Conservation (phyloP, 2,797 vertebrate genomes). For the Crocodylus rhombifer region DNA sequence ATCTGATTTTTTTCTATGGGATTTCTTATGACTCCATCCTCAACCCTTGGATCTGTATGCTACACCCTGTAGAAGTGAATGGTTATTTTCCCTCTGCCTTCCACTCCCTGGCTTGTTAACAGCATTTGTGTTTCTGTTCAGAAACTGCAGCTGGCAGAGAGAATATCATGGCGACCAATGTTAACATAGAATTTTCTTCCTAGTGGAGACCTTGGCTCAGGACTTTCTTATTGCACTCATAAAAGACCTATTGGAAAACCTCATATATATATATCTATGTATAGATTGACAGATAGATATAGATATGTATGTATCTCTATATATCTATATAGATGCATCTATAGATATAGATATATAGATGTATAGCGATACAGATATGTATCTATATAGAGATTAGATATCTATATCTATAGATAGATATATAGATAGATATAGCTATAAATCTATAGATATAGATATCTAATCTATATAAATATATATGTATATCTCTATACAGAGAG, state of each 20-base stretch:
- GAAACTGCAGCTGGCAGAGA: slow-evolving; percentile 52
- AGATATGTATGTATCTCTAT: no score
- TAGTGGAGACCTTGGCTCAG: slow-evolving; percentile 44
- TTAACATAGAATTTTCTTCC: slow-evolving; percentile 60
- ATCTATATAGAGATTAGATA: no score
- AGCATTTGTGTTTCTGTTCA: slow-evolving; percentile 38
- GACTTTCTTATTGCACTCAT: background rate
- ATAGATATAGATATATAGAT: no score
- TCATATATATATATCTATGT: background rate
- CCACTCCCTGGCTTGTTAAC: slow-evolving; percentile 12
- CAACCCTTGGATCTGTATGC: background rate
- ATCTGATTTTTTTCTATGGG: background rate
- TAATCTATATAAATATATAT: no score
- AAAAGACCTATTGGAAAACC: slow-evolving; percentile 20
- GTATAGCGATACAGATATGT: no score
- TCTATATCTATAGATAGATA: no score
- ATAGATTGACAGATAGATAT: no score
- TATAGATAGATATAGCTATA: no score
- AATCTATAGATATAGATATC: no score
- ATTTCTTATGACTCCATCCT: background rate
- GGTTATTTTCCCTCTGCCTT: slow-evolving; percentile 21
- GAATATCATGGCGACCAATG: slow-evolving; percentile 38
- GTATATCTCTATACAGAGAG: no score
- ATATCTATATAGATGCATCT: no score
- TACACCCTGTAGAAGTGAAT: slow-evolving; percentile 26